These are phyloP conservation scores for Parnassius orleans DNA, from an alignment of 2,888 invertebrate species.

Conservation along the genomic window DNA sequence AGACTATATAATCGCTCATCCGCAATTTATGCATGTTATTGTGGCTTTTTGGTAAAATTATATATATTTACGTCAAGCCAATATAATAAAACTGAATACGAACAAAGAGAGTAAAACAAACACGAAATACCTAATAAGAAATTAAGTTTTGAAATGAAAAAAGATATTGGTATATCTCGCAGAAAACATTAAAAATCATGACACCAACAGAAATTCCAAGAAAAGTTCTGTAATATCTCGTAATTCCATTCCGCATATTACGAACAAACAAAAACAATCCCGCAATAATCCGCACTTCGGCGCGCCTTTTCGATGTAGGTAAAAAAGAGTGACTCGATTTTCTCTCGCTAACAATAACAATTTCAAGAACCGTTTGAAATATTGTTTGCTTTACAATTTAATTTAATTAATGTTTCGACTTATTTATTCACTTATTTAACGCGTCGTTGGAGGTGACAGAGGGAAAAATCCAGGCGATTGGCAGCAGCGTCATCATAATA, in stretches of 20 bases:
- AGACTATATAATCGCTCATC: too few species aligned
- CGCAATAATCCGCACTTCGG: constrained; percentile 22
- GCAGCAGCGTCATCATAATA: too few species aligned
- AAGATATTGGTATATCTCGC: too few species aligned
- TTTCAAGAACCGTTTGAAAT: constrained; percentile 4
- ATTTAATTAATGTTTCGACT: too few species aligned
- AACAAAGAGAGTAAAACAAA: background rate
- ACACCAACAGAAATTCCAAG: constrained; percentile 3
- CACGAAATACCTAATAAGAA: background rate
- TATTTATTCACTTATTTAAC: too few species aligned
- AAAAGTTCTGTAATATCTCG: constrained; percentile 18
- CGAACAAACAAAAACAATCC: constrained; percentile 27
- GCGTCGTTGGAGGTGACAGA: too few species aligned
- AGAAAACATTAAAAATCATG: constrained; percentile 17
- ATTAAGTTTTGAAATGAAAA: background rate
- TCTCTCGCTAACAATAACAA: constrained; percentile 10
- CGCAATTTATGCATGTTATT: too few species aligned
- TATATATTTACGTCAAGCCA: too few species aligned
- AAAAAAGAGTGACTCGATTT: constrained; percentile 16
- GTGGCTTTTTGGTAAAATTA: too few species aligned
- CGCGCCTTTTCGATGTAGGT: constrained; percentile 8
- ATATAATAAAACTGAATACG: too few species aligned
- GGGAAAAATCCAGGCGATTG: too few species aligned
- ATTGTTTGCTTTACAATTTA: background rate
- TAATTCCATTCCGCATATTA: constrained; percentile 24